Percentiles rank a stretch among this genome's conserved stretches.
phyloP scores from a whole-genome alignment of 2,113 vertebrate genomes.

The Chamaea fasciata region DNA sequence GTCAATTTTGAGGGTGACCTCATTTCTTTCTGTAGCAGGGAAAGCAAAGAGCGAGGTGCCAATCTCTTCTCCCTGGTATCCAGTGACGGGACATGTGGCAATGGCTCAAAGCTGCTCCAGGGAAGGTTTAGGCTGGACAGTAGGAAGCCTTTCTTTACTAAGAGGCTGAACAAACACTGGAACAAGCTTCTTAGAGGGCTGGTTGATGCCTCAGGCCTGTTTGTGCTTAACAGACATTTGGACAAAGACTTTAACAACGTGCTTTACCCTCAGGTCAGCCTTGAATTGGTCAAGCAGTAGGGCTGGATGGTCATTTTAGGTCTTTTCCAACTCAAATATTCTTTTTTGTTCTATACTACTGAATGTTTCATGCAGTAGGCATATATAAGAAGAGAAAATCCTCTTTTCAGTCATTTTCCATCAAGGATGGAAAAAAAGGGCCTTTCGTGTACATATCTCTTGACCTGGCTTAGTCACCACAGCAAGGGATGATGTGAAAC shows the following conservation, averaged over 20 bases:
- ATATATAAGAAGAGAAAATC: background rate
- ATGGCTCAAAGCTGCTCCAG: background rate
- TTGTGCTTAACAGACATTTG: background rate
- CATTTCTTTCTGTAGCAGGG: background rate
- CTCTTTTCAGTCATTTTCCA: background rate
- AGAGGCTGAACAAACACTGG: background rate
- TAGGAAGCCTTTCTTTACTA: background rate
- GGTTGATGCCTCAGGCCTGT: background rate
- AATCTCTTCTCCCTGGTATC: background rate
- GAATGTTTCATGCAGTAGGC: background rate
- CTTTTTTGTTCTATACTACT: background rate
- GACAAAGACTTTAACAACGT: background rate
- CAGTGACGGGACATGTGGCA: rapidly evolving
- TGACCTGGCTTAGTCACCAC: background rate
- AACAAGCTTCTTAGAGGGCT: background rate
- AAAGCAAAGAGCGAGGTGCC: background rate
- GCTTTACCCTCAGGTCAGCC: background rate
- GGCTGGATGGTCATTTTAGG: background rate
- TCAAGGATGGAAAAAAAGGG: background rate
- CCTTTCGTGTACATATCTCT: background rate
- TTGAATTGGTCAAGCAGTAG: background rate
- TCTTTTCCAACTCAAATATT: background rate
- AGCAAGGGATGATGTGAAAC: background rate
- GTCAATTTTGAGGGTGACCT: background rate
- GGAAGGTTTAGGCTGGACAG: background rate